Conservation (phyloP, 2,888 invertebrate species). For the Cheilosia pagana region DNA sequence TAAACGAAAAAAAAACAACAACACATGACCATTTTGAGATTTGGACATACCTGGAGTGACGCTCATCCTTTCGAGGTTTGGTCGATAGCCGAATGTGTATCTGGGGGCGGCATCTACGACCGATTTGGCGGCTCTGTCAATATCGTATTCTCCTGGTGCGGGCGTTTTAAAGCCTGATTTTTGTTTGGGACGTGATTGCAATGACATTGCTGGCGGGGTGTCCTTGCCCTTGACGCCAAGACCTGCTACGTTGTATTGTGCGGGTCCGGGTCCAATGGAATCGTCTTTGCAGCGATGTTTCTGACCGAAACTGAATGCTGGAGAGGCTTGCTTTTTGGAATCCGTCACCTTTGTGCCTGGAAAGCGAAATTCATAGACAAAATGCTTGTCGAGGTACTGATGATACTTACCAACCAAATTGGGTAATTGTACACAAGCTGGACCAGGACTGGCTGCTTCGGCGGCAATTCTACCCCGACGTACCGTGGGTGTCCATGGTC, state of each 20-base stretch:
- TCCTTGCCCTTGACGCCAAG: conserved; percentile 92
- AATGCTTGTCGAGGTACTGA: neutral
- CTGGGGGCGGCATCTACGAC: conserved; percentile 85
- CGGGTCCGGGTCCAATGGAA: conserved; percentile 91
- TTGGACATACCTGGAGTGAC: conserved; percentile 87
- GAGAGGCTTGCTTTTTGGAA: conserved; percentile 90
- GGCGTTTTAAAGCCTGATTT: conserved; percentile 86
- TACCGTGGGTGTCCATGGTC: conserved; percentile 95
- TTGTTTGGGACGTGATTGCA: conserved; percentile 88
- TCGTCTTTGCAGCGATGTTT: conserved; percentile 85
- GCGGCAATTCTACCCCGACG: conserved; percentile 94
- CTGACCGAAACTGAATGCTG: conserved; percentile 92
- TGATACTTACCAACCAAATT: conserved; percentile 89
- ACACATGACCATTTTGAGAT: conserved; percentile 41
- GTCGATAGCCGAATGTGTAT: conserved; percentile 90
- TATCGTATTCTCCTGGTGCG: conserved; percentile 95
- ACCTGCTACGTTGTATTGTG: conserved; percentile 94
- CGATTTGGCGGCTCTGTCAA: conserved; percentile 87
- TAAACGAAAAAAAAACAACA: conserved; percentile 39
- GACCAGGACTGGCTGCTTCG: conserved; percentile 93
- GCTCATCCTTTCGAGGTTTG: conserved; percentile 86
- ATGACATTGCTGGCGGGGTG: conserved; percentile 89
- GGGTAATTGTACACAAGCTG: conserved; percentile 92
- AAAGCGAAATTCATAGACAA: neutral
- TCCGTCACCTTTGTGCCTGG: conserved; percentile 90